Evolutionary conservation across 2,888 invertebrate genomes (phyloP).

Genomic region (Lysandra bellargus): DNA sequence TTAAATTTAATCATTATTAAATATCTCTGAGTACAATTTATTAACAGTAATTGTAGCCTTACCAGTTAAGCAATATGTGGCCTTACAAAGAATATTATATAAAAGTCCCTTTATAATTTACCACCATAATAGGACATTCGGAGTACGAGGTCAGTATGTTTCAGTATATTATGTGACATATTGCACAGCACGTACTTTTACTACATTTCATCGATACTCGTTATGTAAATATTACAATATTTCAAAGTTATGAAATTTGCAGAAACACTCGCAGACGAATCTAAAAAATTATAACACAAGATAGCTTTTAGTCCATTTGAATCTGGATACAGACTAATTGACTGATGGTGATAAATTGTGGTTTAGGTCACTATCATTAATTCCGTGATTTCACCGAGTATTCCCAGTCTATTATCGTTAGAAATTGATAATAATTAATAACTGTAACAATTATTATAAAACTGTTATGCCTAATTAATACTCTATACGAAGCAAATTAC

Average conservation of each 20-base stretch:
- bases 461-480: no score
- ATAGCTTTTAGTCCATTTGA: slow-evolving; percentile 9
- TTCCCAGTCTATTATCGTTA: background rate
- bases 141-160: background rate
- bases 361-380: background rate
- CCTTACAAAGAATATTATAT: background rate
- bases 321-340: background rate
- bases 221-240: background rate
- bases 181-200: background rate
- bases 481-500: no score
- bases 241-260: background rate
- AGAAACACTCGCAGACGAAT: background rate
- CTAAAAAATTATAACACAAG: background rate
- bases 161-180: background rate
- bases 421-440: background rate
- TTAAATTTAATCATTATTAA: background rate
- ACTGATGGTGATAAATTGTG: background rate
- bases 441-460: no score
- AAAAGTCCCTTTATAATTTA: background rate
- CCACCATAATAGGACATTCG: background rate
- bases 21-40: background rate
- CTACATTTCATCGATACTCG: background rate
- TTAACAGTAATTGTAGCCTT: background rate
- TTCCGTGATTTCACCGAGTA: background rate
- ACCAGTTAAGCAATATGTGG: background rate